These are phyloP conservation scores for Latheticus oryzae DNA, from an alignment of 2,888 invertebrate genomes.

Conservation along the genomic window DNA sequence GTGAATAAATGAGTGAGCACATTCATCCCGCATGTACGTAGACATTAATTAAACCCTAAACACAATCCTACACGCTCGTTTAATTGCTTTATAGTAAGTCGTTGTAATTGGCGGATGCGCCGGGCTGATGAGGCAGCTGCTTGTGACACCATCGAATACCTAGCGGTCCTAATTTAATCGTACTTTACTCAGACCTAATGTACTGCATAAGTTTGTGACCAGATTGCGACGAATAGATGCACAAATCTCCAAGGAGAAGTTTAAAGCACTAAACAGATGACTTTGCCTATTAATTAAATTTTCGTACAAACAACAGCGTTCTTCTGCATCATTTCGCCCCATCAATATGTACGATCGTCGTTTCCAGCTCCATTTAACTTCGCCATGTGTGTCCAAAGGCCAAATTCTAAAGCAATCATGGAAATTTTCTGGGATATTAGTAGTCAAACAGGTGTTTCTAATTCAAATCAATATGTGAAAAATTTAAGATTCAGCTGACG, in stretches of 20 bases:
- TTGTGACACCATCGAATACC: constrained; percentile 33
- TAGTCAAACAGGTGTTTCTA: constrained; percentile 33
- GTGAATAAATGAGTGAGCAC: constrained; percentile 41
- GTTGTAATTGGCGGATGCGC: constrained; percentile 42
- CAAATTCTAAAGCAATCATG: constrained; percentile 32
- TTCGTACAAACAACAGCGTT: too few species aligned
- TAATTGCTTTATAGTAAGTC: constrained; percentile 46
- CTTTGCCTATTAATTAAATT: too few species aligned
- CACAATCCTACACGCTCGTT: constrained; percentile 40
- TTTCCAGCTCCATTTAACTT: constrained; percentile 13
- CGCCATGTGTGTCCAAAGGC: constrained; percentile 11
- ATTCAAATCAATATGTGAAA: constrained; percentile 37
- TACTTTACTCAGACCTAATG: constrained; percentile 34
- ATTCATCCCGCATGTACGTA: constrained; percentile 42
- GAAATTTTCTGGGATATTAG: constrained; percentile 33
- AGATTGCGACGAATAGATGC: constrained; percentile 25
- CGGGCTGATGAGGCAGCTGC: constrained; percentile 38
- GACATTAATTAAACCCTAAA: constrained; percentile 47
- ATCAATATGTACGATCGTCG: not conserved
- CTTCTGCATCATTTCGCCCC: too few species aligned
- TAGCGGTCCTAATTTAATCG: constrained; percentile 41
- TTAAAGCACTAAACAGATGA: too few species aligned
- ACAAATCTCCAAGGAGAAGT: too few species aligned
- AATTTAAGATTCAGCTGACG: constrained; percentile 32
- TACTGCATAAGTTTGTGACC: constrained; percentile 38